Conservation (phyloP, 2,888 invertebrate species). For the Ethmia dodecea region DNA sequence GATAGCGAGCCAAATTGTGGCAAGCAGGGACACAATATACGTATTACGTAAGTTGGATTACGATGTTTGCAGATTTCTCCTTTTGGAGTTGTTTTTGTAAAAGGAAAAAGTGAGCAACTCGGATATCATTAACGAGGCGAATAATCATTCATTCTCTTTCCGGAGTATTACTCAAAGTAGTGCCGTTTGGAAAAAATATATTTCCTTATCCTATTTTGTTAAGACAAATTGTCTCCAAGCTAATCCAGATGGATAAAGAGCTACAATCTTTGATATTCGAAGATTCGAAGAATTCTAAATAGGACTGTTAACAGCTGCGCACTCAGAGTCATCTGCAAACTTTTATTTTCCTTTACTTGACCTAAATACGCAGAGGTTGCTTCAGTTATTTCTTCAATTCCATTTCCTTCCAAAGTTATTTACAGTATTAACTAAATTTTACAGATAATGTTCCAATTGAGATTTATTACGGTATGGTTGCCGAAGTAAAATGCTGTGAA, state of each 20-base stretch:
- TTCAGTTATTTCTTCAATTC: conserved; percentile 27
- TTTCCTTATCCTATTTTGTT: no score
- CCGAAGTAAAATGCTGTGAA: conserved; percentile 33
- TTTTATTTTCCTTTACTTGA: conserved; percentile 1
- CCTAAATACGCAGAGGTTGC: conserved; percentile 11
- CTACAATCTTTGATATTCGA: conserved; percentile 1
- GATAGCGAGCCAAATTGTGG: conserved; percentile 60
- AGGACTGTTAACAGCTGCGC: not conserved
- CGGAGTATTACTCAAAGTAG: conserved; percentile 2
- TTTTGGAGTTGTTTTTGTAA: conserved; percentile 23
- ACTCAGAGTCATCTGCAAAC: not conserved
- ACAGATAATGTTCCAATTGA: conserved; percentile 29
- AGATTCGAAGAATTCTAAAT: not conserved
- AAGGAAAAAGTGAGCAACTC: conserved; percentile 12
- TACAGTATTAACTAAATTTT: conserved; percentile 32
- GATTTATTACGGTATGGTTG: conserved; percentile 34
- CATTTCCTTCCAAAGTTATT: conserved; percentile 25
- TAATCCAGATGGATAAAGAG: not conserved
- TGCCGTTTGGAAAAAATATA: not conserved
- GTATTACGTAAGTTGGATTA: conserved; percentile 48
- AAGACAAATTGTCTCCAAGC: not conserved
- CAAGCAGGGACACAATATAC: conserved; percentile 37
- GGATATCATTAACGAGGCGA: conserved; percentile 8
- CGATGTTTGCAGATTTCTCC: conserved; percentile 35
- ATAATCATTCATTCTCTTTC: conserved; percentile 2